Evolutionary conservation across 2,888 invertebrate genomes (phyloP).

Genomic region (Octonoba sinensis): DNA sequence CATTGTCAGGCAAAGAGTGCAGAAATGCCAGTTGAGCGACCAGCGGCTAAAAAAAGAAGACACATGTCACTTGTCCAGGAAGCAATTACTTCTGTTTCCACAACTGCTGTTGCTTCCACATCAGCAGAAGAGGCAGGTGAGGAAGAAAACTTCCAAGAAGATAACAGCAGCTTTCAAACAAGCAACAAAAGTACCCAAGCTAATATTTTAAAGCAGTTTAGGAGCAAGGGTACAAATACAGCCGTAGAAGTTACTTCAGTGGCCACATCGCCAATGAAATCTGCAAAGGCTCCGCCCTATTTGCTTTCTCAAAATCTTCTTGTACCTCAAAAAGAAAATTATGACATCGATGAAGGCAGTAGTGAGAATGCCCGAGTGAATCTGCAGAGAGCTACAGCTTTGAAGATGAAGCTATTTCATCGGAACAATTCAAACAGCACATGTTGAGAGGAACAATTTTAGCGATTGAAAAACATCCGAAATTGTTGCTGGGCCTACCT

Average conservation of each 20-base stretch:
- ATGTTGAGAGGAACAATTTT: constrained; percentile 1
- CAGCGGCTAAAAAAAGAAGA: neutral
- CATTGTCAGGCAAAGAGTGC: neutral
- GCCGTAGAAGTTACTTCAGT: neutral
- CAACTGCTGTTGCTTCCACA: neutral
- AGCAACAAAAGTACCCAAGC: constrained; percentile 9
- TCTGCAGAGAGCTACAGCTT: neutral
- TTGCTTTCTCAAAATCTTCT: neutral
- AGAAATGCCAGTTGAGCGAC: neutral
- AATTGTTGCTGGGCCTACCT: constrained; percentile 17
- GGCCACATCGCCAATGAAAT: constrained; percentile 15
- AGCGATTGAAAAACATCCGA: constrained; percentile 12
- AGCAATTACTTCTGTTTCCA: neutral
- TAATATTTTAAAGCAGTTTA: neutral
- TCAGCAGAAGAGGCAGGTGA: neutral
- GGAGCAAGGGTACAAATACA: constrained; percentile 26
- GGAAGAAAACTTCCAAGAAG: neutral
- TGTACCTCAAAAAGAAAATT: neutral
- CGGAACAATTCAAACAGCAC: no score
- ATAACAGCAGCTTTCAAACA: no score
- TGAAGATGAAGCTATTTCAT: no score
- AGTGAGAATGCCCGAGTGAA: constrained; percentile 4
- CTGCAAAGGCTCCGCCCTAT: neutral
- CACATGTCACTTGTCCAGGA: constrained; percentile 12
- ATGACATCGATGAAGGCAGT: no score